phyloP scores from a whole-genome alignment of 2,888 invertebrate genomes.

The Tiphia femorata region DNA sequence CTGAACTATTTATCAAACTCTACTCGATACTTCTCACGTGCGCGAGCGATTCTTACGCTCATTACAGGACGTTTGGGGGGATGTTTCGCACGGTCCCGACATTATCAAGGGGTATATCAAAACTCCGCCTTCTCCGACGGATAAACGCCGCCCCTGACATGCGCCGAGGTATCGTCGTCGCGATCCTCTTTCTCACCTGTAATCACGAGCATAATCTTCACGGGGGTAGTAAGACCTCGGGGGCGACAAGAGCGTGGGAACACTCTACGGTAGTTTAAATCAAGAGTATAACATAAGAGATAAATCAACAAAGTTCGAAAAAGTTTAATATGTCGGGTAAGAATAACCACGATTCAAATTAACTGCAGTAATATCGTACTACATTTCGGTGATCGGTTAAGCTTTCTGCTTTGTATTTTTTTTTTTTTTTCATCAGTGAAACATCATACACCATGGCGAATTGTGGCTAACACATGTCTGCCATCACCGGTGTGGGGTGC shows the following conservation, averaged over 20 bases:
- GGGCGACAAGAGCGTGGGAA: no score
- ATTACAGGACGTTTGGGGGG: slow-evolving; percentile 18
- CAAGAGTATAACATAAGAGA: no score
- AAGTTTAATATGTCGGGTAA: no score
- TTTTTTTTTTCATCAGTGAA: no score
- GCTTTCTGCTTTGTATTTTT: no score
- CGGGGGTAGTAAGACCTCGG: slow-evolving; percentile 22
- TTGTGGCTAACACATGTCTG: no score
- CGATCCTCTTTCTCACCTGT: slow-evolving; percentile 39
- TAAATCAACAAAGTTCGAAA: no score
- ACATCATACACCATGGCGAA: no score
- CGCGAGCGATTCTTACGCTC: slow-evolving; percentile 15
- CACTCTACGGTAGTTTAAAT: no score
- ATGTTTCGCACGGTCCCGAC: slow-evolving; percentile 18
- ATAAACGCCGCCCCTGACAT: slow-evolving; percentile 52
- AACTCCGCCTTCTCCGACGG: slow-evolving; percentile 58
- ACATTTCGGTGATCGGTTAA: no score
- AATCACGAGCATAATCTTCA: slow-evolving; percentile 38
- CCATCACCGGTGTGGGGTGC: slow-evolving; percentile 18
- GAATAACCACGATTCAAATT: no score
- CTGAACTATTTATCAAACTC: not conserved
- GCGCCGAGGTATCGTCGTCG: slow-evolving; percentile 43
- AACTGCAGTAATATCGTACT: no score
- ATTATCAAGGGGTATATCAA: slow-evolving; percentile 33
- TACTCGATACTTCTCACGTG: not conserved